Evolutionary conservation across 2,888 invertebrate species (phyloP).

Genomic region (Sesia bembeciformis): DNA sequence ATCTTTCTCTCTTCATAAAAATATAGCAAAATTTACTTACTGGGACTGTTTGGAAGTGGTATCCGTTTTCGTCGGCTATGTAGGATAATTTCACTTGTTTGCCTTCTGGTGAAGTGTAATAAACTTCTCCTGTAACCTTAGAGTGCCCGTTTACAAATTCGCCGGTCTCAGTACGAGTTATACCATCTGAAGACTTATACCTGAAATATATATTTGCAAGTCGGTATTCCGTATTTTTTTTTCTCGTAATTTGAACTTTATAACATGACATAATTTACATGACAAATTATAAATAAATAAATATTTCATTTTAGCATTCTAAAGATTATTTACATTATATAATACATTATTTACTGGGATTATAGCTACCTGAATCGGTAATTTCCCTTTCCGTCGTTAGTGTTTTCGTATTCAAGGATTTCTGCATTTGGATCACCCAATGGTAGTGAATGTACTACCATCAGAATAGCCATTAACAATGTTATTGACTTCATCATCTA

Average conservation of each 20-base stretch:
- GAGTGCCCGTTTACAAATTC: conserved; percentile 62
- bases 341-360: not conserved
- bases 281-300: too few species aligned
- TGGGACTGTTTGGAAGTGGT: conserved; percentile 2
- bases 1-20: too few species aligned
- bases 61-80: conserved; percentile 72
- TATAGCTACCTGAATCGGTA: conserved; percentile 23
- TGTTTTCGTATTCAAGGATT: conserved; percentile 16
- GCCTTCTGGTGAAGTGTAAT: conserved; percentile 70
- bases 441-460: too few species aligned
- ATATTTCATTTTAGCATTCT: too few species aligned
- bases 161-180: conserved; percentile 62
- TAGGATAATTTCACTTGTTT: conserved; percentile 56
- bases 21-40: not conserved
- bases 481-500: too few species aligned
- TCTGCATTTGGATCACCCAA: conserved; percentile 9
- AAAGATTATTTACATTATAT: too few species aligned
- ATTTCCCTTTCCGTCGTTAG: conserved; percentile 19
- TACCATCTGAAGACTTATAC: conserved; percentile 70
- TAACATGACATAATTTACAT: too few species aligned
- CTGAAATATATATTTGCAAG: conserved; percentile 17
- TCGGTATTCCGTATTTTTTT: too few species aligned
- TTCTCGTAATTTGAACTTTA: too few species aligned
- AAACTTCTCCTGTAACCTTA: conserved; percentile 61
- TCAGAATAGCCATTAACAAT: too few species aligned